Base-by-base conservation (phyloP, 2,113 vertebrate species). In the Dipodomys ordii region DNA sequence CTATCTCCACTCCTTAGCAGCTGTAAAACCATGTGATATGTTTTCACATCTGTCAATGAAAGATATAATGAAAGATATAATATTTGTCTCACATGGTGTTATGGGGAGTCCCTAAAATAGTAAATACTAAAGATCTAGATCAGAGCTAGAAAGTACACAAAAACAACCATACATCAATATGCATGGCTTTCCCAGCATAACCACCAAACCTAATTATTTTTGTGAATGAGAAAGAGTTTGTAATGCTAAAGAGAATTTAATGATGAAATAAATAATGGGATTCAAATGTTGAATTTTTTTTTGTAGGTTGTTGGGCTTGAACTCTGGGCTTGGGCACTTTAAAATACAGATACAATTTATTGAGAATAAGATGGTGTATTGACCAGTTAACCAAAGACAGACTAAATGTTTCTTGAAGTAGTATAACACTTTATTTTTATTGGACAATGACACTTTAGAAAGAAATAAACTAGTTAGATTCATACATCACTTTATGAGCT, bases 361-460 rank as follows among this genome's bases (percentile, higher is more conserved):
- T 91, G 83, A 46, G 19, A 8, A 39, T 77, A 6, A 84, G 83
- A 69, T 82, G 73, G 2, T 78, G 81, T 88, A 9, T 76, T 90
- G 73, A 78, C 12, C 49, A 49, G 39, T 39, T 91, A 13, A 13
- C 25, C 25, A 88, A 87, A 83, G 69, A 77, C 90, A 88, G 19
- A 88, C 35, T 68, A 93, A 84, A 49, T 83, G 1, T 74, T 95
- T 81, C 65, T 92, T 82, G 67, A 78, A 49, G 16, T 82, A n/a
- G 39, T 68, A 35, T 65, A 88, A 77, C 7, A 49, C 10, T 22
- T 46, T 46, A 39, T 95, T 49, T 64, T 90, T 78, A 9, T 62
- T 92, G 25, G 35, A 71, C 7, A 53, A 23, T 64, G 67, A 3
- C 28, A 30, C 28, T 88, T 80, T 89, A 39, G 22, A 32, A 81